Conservation (phyloP, 1,140 invertebrate genomes). For the Oryzaephilus surinamensis region DNA sequence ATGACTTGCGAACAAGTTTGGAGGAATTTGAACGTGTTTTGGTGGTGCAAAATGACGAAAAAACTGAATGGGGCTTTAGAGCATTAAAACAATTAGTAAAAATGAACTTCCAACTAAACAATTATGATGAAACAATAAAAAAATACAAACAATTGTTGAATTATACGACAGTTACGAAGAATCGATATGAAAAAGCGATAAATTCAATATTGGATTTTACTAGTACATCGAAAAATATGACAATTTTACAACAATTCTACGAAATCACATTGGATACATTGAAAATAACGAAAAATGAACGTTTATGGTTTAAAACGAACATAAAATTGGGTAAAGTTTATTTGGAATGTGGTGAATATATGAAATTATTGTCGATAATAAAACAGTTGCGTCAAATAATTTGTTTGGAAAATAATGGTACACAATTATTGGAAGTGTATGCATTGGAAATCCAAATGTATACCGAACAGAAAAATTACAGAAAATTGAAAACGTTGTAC, state of each 20-base stretch:
- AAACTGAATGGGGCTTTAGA: slow-evolving; percentile 99
- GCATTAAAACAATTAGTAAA: slow-evolving; percentile 99
- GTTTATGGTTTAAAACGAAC: slow-evolving; percentile 99
- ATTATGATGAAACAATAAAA: slow-evolving; percentile 92
- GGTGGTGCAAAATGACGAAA: slow-evolving; percentile 89
- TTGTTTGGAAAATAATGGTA: slow-evolving; percentile 97
- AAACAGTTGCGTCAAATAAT: slow-evolving; percentile 87
- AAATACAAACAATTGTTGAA: slow-evolving; percentile 91
- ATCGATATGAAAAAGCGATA: slow-evolving; percentile 98
- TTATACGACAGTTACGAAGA: slow-evolving; percentile 95
- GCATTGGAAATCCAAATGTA: slow-evolving; percentile 99
- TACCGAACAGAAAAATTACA: slow-evolving; percentile 98
- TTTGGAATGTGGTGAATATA: slow-evolving; percentile 89
- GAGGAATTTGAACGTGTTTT: slow-evolving; percentile 93
- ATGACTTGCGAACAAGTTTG: slow-evolving; percentile 81
- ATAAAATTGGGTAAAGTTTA: slow-evolving; percentile 98
- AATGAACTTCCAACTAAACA: slow-evolving; percentile 96
- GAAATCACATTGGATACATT: slow-evolving; percentile 95
- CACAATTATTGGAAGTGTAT: slow-evolving; percentile 95
- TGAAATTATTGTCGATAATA: slow-evolving; percentile 86
- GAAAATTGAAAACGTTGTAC: slow-evolving; percentile 94
- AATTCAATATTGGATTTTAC: slow-evolving; percentile 99
- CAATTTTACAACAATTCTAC: slow-evolving; percentile 97
- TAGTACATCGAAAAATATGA: slow-evolving; percentile 97
- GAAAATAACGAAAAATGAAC: slow-evolving; percentile 96